These are phyloP conservation scores for Serripes groenlandicus DNA, from an alignment of 2,888 invertebrate species.

Conservation along the genomic window DNA sequence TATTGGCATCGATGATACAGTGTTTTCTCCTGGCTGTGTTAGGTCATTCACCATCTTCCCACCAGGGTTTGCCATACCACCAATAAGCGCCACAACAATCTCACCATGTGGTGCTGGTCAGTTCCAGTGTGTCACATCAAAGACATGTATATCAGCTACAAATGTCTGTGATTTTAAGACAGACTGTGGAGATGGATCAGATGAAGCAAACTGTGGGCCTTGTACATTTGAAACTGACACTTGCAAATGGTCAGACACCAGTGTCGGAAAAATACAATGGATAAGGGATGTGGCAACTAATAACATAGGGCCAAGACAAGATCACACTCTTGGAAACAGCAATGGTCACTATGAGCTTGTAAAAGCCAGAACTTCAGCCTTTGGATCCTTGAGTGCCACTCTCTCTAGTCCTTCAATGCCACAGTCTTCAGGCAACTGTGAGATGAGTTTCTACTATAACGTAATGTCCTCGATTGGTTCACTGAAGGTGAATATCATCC, in stretches of 20 bases:
- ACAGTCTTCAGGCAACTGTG: constrained; percentile 71
- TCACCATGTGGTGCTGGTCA: constrained; percentile 63
- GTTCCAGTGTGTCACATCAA: constrained; percentile 75
- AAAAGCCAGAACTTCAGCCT: constrained; percentile 72
- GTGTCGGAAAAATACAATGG: constrained; percentile 80
- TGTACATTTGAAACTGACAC: constrained; percentile 81
- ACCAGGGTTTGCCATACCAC: constrained; percentile 69
- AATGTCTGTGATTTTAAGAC: constrained; percentile 79
- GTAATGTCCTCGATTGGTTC: constrained; percentile 75
- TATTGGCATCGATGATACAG: constrained; percentile 84
- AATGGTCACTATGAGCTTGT: constrained; percentile 78
- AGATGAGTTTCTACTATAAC: constrained; percentile 81
- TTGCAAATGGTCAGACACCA: constrained; percentile 81
- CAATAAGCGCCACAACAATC: constrained; percentile 67
- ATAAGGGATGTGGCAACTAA: constrained; percentile 64
- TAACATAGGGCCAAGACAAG: constrained; percentile 61
- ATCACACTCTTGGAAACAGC: constrained; percentile 70
- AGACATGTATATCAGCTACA: constrained; percentile 72
- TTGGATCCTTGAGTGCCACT: constrained; percentile 67
- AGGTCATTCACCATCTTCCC: constrained; percentile 68
- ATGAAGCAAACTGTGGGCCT: constrained; percentile 81
- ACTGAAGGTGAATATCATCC: constrained; percentile 47
- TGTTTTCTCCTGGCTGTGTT: constrained; percentile 77
- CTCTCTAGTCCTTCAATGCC: constrained; percentile 76
- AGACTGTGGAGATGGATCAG: constrained; percentile 78